Conservation (phyloP, 2,888 invertebrate genomes). For the Caenorhabditis becei region DNA sequence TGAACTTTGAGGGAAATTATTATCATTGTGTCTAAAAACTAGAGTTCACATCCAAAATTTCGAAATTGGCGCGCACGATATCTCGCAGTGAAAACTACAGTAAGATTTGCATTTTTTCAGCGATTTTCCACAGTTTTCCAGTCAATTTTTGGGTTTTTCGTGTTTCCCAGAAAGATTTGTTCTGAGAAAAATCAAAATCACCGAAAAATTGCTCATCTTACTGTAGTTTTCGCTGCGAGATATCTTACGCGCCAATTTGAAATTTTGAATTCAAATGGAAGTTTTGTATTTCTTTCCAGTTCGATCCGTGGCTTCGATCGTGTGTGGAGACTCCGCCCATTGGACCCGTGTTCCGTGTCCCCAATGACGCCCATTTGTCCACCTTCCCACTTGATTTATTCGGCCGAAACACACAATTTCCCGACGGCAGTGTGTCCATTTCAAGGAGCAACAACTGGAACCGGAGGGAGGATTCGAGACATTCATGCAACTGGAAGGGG, state of each 20-base stretch:
- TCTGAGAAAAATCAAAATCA: neutral
- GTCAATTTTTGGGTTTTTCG: too few relatives aligned
- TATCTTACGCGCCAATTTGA: too few relatives aligned
- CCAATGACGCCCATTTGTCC: constrained; percentile 84
- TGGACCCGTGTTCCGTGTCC: constrained; percentile 86
- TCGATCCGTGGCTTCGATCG: constrained; percentile 49
- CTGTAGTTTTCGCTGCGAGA: too few relatives aligned
- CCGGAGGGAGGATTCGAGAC: constrained; percentile 95
- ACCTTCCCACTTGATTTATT: constrained; percentile 93
- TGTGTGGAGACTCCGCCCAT: constrained; percentile 86
- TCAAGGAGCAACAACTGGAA: constrained; percentile 85
- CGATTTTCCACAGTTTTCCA: neutral
- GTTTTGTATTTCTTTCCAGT: constrained; percentile 28
- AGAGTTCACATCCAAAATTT: too few relatives aligned
- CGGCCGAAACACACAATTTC: constrained; percentile 99
- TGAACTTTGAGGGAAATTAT: too few relatives aligned
- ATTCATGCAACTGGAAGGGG: constrained; percentile 93
- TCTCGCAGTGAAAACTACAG: too few relatives aligned
- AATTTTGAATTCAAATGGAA: too few relatives aligned
- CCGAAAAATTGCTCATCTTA: too few relatives aligned
- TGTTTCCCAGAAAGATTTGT: too few relatives aligned
- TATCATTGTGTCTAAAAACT: too few relatives aligned
- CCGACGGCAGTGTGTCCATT: constrained; percentile 86
- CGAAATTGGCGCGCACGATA: too few relatives aligned
- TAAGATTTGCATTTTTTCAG: too few relatives aligned